Evolutionary conservation across 2,113 vertebrate species (phyloP).

Genomic region (Spermophilus dauricus): DNA sequence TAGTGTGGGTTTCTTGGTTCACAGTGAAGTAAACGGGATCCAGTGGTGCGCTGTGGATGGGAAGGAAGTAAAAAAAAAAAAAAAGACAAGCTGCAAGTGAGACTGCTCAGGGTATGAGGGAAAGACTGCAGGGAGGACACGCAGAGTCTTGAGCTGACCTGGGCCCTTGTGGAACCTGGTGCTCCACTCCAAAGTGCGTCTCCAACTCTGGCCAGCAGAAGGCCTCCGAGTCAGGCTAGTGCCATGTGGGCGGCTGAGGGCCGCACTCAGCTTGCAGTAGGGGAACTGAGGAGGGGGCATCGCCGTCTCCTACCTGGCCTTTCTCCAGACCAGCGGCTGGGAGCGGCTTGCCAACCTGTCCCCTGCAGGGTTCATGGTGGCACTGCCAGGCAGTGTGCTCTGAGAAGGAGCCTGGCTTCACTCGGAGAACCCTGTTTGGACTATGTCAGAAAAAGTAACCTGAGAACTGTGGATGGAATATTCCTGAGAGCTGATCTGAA

Average conservation of each 20-base stretch:
- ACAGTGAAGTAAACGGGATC: background rate
- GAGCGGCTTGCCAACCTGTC: accelerated
- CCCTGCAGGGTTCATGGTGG: background rate
- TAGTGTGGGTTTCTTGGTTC: background rate
- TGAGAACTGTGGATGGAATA: background rate
- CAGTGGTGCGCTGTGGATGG: background rate
- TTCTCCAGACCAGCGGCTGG: accelerated
- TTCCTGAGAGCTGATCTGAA: background rate
- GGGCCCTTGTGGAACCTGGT: background rate
- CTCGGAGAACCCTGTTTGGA: background rate
- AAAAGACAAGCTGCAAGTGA: too few relatives aligned
- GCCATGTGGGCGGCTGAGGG: too few relatives aligned
- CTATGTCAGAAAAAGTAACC: background rate
- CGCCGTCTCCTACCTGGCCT: accelerated
- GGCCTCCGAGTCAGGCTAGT: too few relatives aligned
- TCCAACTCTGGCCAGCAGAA: background rate
- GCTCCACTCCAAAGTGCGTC: background rate
- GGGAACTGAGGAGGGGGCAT: accelerated
- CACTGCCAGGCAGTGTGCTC: accelerated
- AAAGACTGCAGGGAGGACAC: background rate
- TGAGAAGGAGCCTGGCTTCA: accelerated
- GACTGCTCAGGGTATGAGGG: too few relatives aligned
- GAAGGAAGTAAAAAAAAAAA: too few relatives aligned
- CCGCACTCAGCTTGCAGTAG: background rate
- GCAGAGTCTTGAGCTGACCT: accelerated